Evolutionary conservation across 2,888 invertebrate genomes (phyloP).

Genomic region (Hermodice carunculata): DNA sequence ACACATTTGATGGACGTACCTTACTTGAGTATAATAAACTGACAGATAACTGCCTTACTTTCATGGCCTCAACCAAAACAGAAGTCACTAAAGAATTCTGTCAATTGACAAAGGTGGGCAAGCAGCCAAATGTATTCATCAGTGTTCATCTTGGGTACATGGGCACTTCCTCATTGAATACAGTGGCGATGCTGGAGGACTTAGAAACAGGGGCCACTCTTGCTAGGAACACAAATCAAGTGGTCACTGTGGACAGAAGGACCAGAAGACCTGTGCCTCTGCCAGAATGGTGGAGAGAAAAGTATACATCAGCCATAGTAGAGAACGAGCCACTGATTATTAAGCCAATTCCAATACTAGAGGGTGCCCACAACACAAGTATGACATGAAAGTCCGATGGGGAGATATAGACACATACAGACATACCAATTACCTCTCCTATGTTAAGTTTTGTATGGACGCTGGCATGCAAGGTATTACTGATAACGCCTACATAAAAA

Average conservation of each 20-base stretch:
- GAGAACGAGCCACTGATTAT: constrained; percentile 43
- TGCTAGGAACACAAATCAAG: constrained; percentile 47
- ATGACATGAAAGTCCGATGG: constrained; percentile 35
- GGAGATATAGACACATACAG: constrained; percentile 39
- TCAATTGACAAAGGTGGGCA: constrained; percentile 12
- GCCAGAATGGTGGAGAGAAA: constrained; percentile 61
- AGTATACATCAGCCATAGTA: constrained; percentile 44
- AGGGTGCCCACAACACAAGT: constrained; percentile 14
- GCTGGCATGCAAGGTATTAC: constrained; percentile 36
- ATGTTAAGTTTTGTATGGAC: constrained; percentile 40
- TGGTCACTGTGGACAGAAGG: constrained; percentile 52
- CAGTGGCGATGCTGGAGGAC: constrained; percentile 21
- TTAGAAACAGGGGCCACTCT: constrained; percentile 12
- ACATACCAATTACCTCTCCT: constrained; percentile 39
- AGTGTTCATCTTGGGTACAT: constrained; percentile 35
- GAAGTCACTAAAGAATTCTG: constrained; percentile 22
- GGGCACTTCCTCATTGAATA: constrained; percentile 34
- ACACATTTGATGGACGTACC: constrained; percentile 8
- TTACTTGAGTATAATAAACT: constrained; percentile 39
- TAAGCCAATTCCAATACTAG: constrained; percentile 41
- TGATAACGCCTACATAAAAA: background rate
- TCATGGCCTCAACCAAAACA: constrained; percentile 36
- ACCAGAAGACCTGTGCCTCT: constrained; percentile 53
- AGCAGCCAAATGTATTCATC: constrained; percentile 16
- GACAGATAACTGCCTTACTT: constrained; percentile 31